phyloP scores from a whole-genome alignment of 2,888 invertebrate species.

The Callosobruchus maculatus region DNA sequence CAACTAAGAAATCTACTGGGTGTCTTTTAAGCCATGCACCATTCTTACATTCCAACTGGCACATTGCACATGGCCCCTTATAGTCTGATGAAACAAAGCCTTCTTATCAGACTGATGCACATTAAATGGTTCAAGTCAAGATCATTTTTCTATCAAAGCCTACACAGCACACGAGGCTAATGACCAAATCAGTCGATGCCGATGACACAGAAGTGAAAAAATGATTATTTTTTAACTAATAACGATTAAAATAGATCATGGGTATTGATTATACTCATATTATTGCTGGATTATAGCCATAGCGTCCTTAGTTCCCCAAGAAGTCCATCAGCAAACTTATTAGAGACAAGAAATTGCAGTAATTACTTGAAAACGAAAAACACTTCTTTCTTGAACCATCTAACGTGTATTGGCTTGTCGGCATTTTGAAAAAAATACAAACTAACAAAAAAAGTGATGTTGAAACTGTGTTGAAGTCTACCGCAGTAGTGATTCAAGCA shows the following conservation, averaged over 20 bases:
- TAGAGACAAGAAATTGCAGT: too few species aligned
- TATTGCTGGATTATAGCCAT: too few species aligned
- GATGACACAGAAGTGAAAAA: too few species aligned
- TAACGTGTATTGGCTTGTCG: neutral
- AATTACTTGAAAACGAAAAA: too few species aligned
- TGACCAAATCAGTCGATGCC: too few species aligned
- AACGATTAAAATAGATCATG: too few species aligned
- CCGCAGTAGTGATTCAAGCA: constrained; percentile 31
- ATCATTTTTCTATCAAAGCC: too few species aligned
- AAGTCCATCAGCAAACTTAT: too few species aligned
- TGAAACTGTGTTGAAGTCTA: constrained; percentile 24
- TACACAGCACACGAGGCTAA: too few species aligned
- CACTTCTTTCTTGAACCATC: neutral
- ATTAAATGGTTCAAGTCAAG: neutral
- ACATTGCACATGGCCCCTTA: constrained; percentile 32
- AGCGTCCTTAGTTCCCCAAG: too few species aligned
- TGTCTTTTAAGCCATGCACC: constrained; percentile 17
- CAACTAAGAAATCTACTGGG: constrained; percentile 21
- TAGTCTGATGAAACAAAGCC: neutral
- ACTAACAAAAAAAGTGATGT: constrained; percentile 25
- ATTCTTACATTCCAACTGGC: constrained; percentile 19
- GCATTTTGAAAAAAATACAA: constrained; percentile 4
- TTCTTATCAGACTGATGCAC: neutral
- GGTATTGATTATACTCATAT: too few species aligned
- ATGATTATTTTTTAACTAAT: too few species aligned